Conservation (phyloP, 2,797 vertebrate species). For the Craterocephalus amniculus region DNA sequence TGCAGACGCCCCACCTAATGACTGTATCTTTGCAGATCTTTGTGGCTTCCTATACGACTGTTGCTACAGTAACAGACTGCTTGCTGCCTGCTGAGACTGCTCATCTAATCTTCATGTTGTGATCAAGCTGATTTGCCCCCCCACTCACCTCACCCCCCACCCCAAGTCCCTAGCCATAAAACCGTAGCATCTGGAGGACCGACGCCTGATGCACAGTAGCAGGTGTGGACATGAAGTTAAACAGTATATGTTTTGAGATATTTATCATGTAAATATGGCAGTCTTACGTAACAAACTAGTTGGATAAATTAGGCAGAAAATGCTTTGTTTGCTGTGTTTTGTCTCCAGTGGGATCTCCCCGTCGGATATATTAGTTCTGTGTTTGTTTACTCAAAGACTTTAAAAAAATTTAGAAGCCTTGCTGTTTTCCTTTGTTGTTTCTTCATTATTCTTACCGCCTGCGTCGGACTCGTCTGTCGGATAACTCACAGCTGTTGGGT, state of each 20-base stretch:
- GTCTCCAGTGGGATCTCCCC: conserved; percentile 6
- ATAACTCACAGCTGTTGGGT: not conserved
- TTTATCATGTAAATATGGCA: not conserved
- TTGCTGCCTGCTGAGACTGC: conserved; percentile 42
- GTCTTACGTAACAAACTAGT: not conserved
- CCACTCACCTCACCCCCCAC: not conserved
- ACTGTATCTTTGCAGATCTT: not conserved
- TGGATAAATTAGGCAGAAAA: conserved; percentile 3
- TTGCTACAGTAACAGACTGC: conserved; percentile 43
- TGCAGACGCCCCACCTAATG: not conserved
- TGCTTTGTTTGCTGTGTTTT: conserved; percentile 4
- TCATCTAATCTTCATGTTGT: conserved; percentile 33
- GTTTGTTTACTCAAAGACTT: conserved; percentile 29
- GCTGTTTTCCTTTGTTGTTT: conserved; percentile 14
- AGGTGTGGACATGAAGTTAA: not conserved
- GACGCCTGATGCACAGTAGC: conserved; percentile 3
- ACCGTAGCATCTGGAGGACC: conserved; percentile 17
- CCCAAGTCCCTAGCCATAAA: conserved; percentile 1
- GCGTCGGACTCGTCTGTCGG: not conserved
- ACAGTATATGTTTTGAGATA: conserved; percentile 6
- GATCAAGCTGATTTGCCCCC: conserved; percentile 24
- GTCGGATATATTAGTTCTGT: not conserved
- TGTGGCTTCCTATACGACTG: conserved; percentile 15
- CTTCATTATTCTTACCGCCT: conserved; percentile 15
- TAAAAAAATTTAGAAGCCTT: not conserved